These are phyloP conservation scores for Troglohyphantes excavatus DNA, from an alignment of 2,888 invertebrate genomes.

Conservation along the genomic window DNA sequence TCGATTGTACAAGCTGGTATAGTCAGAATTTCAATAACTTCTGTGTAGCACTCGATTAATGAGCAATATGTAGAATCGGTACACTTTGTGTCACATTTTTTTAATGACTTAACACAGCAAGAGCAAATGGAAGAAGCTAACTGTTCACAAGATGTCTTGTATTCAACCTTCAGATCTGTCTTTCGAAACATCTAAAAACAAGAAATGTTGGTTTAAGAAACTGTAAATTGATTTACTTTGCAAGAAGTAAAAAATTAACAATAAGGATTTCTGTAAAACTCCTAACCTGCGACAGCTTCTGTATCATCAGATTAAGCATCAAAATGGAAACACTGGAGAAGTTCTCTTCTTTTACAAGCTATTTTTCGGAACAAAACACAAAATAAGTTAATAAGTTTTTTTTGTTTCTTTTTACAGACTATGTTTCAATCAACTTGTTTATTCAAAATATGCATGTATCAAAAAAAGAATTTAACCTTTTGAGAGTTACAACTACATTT, in stretches of 20 bases:
- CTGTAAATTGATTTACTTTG: too few species aligned
- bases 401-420: too few species aligned
- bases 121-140: constrained; percentile 1
- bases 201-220: too few species aligned
- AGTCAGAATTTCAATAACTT: constrained; percentile 35
- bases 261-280: not conserved
- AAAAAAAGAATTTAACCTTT: too few species aligned
- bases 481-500: too few species aligned
- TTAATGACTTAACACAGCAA: constrained; percentile 18
- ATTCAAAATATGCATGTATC: too few species aligned
- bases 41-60: constrained; percentile 39
- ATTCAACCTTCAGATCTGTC: not conserved
- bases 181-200: constrained; percentile 12
- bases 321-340: not conserved
- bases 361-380: too few species aligned
- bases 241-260: not conserved
- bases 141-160: constrained; percentile 9
- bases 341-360: constrained; percentile 1
- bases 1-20: constrained; percentile 32
- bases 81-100: constrained; percentile 3
- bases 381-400: too few species aligned
- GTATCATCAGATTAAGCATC: not conserved
- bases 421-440: too few species aligned
- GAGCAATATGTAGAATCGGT: not conserved
- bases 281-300: constrained; percentile 41